Evolutionary conservation across 2,113 vertebrate genomes (phyloP), one percentile per base, ranked within the genome.

Genomic region (Pampusana beccarii): DNA sequence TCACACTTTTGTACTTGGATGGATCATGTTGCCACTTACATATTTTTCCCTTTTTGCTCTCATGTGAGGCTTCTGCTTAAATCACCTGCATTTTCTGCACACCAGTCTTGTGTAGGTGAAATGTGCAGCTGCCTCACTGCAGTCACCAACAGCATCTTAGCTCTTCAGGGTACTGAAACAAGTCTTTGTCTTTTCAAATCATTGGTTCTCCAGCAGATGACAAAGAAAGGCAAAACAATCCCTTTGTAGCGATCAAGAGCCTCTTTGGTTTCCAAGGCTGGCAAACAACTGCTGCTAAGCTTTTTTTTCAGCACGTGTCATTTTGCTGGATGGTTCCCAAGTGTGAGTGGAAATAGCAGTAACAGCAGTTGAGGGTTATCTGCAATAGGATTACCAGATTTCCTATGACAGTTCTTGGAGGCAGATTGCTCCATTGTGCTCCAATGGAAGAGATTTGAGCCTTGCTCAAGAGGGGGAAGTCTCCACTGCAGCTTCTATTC

Each of bases 61-160:
- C 23, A 6, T 28, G 6, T 71, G 7, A 74, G 9, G 16, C 8
- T 77, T 56, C 12, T 60, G 11, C 23, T 82, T 66, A 77, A 85
- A 54, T 42, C 33, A 56, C 0, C 3, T 18, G 25, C 0, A 0
- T 13, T 33, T 4, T 53, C 61, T 65, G 28, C 33, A 42, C 18
- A 50, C 11, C 11, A 31, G 0, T 38, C 3, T 31, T 60, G 17
- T 56, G 16, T 24, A 44, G 23, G 13, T 77, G 64, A 94, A 92
- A 73, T 6, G 26, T 4, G 4, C 33, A 73, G 18, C 23, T 51
- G 8, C 5, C 0, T 2, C 25, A 13, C 9, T 42, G 13, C 29
- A 50, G 20, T 46, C 56, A 60, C 8, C 0, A 2, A 26, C 19
- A 70, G 9, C 12, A 72, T 28, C 42, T 75, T 34, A 90, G 51